These are phyloP conservation scores for Trissolcus japonicus DNA, from an alignment of 2,888 invertebrate species.

Conservation along the genomic window DNA sequence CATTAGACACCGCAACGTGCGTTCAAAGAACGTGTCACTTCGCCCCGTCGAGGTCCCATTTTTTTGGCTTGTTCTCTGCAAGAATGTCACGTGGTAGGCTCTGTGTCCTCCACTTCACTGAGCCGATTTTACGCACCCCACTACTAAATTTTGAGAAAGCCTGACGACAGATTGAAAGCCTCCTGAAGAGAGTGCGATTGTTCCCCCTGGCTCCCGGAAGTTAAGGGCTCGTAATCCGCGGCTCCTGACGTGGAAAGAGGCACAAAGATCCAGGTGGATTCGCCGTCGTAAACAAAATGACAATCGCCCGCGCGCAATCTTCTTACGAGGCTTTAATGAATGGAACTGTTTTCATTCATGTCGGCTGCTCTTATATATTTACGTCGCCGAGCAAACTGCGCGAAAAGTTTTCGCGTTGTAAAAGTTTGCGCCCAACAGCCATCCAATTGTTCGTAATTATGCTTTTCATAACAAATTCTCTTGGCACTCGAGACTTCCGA, in stretches of 20 bases:
- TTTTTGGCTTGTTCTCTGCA: constrained; percentile 15
- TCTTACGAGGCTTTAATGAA: constrained; percentile 49
- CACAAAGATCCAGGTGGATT: constrained; percentile 53
- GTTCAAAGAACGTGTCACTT: constrained; percentile 56
- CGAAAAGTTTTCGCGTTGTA: not conserved
- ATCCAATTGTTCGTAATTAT: constrained; percentile 20
- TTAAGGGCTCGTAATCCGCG: constrained; percentile 47
- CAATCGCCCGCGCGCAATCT: constrained; percentile 22
- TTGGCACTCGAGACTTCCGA: not conserved
- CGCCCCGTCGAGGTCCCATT: constrained; percentile 15
- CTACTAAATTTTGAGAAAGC: constrained; percentile 19
- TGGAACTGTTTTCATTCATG: constrained; percentile 35
- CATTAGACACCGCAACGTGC: constrained; percentile 50
- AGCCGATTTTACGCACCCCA: constrained; percentile 37
- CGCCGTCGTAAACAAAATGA: constrained; percentile 41
- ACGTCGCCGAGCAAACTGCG: not conserved
- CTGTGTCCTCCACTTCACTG: constrained; percentile 17
- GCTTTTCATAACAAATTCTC: constrained; percentile 3
- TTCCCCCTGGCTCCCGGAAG: constrained; percentile 47
- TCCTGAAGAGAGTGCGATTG: constrained; percentile 34
- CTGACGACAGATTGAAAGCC: constrained; percentile 35
- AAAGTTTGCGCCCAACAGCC: constrained; percentile 2
- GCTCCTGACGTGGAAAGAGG: constrained; percentile 51
- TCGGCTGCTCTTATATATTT: constrained; percentile 25
- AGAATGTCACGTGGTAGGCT: constrained; percentile 43